Evolutionary conservation across 2,888 invertebrate genomes (phyloP), one percentile per base, ranked within the genome.

Genomic region (Ichneumoninae sp.): DNA sequence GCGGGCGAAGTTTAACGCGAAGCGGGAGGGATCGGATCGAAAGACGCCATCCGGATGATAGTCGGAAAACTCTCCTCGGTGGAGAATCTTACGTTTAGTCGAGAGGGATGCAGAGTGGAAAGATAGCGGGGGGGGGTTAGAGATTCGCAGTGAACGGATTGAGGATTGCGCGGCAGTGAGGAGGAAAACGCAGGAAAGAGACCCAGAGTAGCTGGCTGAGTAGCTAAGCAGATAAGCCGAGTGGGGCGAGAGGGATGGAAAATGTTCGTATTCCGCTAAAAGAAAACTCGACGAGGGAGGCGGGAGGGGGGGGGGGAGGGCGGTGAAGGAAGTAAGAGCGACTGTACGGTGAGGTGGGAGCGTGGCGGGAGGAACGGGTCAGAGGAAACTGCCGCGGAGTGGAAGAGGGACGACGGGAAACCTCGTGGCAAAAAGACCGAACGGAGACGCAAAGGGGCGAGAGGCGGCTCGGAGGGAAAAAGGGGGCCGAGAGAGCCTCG

Each of bases 401-500:
- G 70, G 83, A 79, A 82, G 83, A 81, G 60, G 74, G 65, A 79
- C 57, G 66, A 44, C 16, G 72, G 80, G 75, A 66, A 76, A 57
- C 77, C 78, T 75, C 44, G 77, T 65, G 66, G 84, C 68, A 80
- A 72, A 79, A 80, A 68, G 36, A 26, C 47, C 30, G 44, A 54
- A 26, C 44, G 47, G 60, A 47, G n/a, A 72, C 26, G 68, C 50
- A 72, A 36, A 36, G 8, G 80, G 82, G 80, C 70, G 72, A 74
- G 68, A 86, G 62, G 70, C 33, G 22, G 50, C 81, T 82, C 52
- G 57, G n/a, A 83, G 77, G 83, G 82, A 85, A 69, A 82, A 87
- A 85, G 87, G 74, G 74, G 85, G 60, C 80, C 77, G 71, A 83
- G 80, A 50, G 74, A 69, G 76, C 71, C 84, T 82, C 78, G 52